Evolutionary conservation across 2,888 invertebrate genomes (phyloP), one percentile per base, ranked within the genome.

Genomic region (Hypomecis atomaria): DNA sequence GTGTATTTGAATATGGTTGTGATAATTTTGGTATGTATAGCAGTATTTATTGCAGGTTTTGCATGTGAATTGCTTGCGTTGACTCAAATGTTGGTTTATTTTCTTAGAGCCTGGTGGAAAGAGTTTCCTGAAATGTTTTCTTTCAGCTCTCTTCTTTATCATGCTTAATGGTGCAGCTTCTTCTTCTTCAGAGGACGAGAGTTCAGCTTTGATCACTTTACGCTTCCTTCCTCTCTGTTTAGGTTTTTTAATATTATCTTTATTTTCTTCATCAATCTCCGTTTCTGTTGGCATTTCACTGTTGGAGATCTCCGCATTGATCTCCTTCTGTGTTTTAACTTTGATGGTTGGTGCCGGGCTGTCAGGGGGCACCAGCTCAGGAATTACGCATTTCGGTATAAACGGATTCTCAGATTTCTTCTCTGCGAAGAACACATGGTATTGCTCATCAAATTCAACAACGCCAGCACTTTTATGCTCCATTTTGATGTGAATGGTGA

Each of bases 401-500:
- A 84, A 83, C 0, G 86, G 82, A 0, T 84, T 79, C 0, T 77
- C 79, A 0, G 89, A 85, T 68, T 85, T 89, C n/a, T 81, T 80
- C 0, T 85, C 83, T 0, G 79, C 75, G 55, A 92, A 92, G 65
- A 77, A 86, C 0, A 92, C 92, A 71, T 89, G 82, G 50, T 85
- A 89, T 4, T 84, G 82, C 1, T 88, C 77, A 75, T 90, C 86
- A 67, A 90, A 91, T 50, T 90, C 88, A 7, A 90, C 87, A 36
- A 78, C 88, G 0, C 92, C 92, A 1, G 78, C 62, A 45, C 88
- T 85, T 0, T 84, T 76, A 33, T 92, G 92, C 0, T 70, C 68
- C 6, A 89, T n/a, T 71, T 90, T 90, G 0, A 92, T 92, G 36
- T 92, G 92, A 0, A 91, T 67, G 0, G 89, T 87, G 45, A 92